Evolutionary conservation across 2,888 invertebrate genomes (phyloP).

Genomic region (Sycophila texana): DNA sequence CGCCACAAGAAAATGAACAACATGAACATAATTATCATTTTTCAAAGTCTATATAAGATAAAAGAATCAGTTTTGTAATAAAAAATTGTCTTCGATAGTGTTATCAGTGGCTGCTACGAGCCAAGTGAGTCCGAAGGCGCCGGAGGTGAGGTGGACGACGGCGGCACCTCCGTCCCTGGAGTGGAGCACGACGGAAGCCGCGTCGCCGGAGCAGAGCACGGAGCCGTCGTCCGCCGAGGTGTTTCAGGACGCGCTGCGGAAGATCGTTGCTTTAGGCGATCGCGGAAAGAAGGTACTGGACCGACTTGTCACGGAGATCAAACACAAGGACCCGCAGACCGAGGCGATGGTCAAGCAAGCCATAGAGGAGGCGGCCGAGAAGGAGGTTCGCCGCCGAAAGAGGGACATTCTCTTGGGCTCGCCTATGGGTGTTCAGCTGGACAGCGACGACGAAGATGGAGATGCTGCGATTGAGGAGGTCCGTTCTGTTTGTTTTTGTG

Average conservation of each 20-base stretch:
- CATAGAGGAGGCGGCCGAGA: conserved; percentile 76
- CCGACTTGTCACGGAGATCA: conserved; percentile 77
- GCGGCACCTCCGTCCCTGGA: not conserved
- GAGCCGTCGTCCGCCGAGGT: conserved; percentile 77
- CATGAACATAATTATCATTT: too few relatives aligned
- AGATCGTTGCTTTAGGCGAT: conserved; percentile 79
- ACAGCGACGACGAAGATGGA: conserved; percentile 80
- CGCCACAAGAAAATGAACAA: too few relatives aligned
- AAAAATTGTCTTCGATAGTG: too few relatives aligned
- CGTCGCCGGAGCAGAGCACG: not conserved
- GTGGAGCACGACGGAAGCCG: not conserved
- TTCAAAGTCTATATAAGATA: too few relatives aligned
- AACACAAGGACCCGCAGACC: conserved; percentile 58
- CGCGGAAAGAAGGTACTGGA: conserved; percentile 79
- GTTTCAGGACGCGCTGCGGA: conserved; percentile 79
- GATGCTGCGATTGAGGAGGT: conserved; percentile 83
- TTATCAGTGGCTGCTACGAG: not conserved
- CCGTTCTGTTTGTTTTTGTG: not conserved
- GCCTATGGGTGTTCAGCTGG: conserved; percentile 76
- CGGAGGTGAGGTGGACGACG: conserved; percentile 8
- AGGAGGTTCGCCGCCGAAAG: conserved; percentile 73
- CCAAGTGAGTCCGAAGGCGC: not conserved
- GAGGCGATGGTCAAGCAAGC: conserved; percentile 71
- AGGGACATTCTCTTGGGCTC: conserved; percentile 78
- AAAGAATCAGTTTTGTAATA: too few relatives aligned